Evolutionary conservation across 2,113 vertebrate species (phyloP).

Genomic region (Forbesichthys agassizii): DNA sequence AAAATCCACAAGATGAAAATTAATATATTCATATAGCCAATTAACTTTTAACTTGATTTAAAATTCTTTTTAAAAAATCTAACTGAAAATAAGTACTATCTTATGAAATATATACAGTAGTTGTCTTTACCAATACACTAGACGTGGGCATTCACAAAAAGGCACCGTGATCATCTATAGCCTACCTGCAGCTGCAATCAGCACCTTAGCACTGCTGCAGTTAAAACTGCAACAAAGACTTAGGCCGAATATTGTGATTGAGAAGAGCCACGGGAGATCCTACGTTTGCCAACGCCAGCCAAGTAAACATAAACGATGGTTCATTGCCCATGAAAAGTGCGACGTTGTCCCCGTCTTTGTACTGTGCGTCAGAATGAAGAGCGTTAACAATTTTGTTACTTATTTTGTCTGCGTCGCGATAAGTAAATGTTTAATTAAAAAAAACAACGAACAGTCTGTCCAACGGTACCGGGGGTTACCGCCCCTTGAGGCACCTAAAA

Average conservation of each 20-base stretch:
- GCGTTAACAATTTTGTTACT: constrained; percentile 79
- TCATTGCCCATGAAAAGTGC: constrained; percentile 83
- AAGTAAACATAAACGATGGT: constrained; percentile 81
- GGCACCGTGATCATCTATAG: no score
- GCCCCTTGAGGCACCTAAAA: no score
- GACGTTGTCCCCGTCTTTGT: constrained; percentile 75
- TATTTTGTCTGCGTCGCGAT: constrained; percentile 64
- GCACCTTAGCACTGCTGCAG: constrained; percentile 75
- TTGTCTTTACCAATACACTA: neutral
- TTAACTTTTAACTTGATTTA: neutral
- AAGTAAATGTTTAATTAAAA: constrained; percentile 65
- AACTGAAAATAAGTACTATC: neutral
- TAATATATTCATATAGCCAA: no score
- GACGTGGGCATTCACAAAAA: neutral
- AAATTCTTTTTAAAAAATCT: neutral
- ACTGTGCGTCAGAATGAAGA: constrained; percentile 63
- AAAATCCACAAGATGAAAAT: no score
- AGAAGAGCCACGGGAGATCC: constrained; percentile 83
- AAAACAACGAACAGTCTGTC: constrained; percentile 76
- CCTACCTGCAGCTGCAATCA: constrained; percentile 82
- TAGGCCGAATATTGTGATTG: constrained; percentile 78
- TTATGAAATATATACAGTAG: neutral
- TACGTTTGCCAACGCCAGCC: constrained; percentile 81
- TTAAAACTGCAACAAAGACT: constrained; percentile 81
- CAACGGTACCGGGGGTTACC: no score